These are phyloP conservation scores for Cassiopea xamachana DNA, from an alignment of 30 jellyfish, hydroid and myxozoan genomes.

Conservation along the genomic window DNA sequence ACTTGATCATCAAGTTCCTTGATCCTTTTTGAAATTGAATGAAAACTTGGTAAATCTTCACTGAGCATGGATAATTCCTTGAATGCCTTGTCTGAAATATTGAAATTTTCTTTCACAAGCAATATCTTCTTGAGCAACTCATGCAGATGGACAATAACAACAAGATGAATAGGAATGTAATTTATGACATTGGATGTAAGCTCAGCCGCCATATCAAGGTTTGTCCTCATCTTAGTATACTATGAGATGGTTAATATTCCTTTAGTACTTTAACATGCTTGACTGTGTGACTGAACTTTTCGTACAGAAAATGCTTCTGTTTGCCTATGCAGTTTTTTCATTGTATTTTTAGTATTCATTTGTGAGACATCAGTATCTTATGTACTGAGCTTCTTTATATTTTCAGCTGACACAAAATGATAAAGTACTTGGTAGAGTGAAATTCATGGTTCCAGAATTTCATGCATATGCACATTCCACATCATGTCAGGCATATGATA, in stretches of 20 bases:
- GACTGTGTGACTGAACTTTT: neutral
- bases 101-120: neutral
- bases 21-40: neutral
- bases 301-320: neutral
- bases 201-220: constrained; percentile 43
- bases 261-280: neutral
- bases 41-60: neutral
- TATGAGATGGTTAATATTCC: too few species aligned
- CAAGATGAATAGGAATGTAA: neutral
- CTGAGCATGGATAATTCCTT: neutral
- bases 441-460: constrained; percentile 42
- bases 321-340: neutral
- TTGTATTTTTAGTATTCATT: neutral
- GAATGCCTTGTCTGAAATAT: neutral
- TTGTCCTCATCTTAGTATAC: neutral
- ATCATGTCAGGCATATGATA: constrained; percentile 22
- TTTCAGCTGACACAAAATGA: constrained; percentile 13
- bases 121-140: neutral
- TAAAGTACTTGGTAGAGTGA: constrained; percentile 15
- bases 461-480: constrained; percentile 63
- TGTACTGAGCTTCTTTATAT: neutral
- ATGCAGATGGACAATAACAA: neutral
- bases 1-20: too few species aligned
- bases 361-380: neutral
- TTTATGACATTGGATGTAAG: constrained; percentile 48